These are phyloP conservation scores for Bombylius discolor DNA, from an alignment of 2,888 invertebrate species.

Conservation along the genomic window DNA sequence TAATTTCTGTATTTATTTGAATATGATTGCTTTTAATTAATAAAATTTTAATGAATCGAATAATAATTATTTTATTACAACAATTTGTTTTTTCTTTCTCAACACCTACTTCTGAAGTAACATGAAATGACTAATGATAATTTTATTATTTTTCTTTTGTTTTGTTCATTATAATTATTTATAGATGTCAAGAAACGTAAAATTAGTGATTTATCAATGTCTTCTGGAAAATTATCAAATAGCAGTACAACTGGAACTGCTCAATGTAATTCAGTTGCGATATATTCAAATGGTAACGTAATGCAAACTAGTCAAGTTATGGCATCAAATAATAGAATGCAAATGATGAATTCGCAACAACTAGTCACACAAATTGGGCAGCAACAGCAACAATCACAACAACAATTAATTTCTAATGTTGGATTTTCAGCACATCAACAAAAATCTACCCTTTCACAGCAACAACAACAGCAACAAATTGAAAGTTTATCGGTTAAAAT, in stretches of 20 bases:
- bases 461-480: conserved; percentile 3
- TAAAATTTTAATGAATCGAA: no score
- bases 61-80: no score
- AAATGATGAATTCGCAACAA: conserved; percentile 1
- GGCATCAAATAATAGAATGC: conserved; percentile 2
- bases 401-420: conserved; percentile 3
- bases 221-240: conserved; percentile 7
- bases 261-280: conserved; percentile 12
- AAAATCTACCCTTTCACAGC: background rate
- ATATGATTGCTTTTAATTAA: no score
- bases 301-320: conserved; percentile 14
- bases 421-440: background rate
- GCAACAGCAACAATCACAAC: background rate
- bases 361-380: background rate
- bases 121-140: no score
- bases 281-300: conserved; percentile 13
- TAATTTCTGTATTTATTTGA: no score
- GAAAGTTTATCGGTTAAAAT: background rate
- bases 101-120: no score
- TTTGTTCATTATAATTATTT: conserved; percentile 7
- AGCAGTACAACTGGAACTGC: conserved; percentile 8
- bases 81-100: no score
- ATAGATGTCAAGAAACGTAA: conserved; percentile 24
- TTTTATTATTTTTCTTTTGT: background rate
- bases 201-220: conserved; percentile 13